Percentiles rank a stretch among this genome's conserved stretches.
These are phyloP conservation scores for Pterocles burchelli DNA, from an alignment of 2,113 vertebrate species.

Conservation along the genomic window DNA sequence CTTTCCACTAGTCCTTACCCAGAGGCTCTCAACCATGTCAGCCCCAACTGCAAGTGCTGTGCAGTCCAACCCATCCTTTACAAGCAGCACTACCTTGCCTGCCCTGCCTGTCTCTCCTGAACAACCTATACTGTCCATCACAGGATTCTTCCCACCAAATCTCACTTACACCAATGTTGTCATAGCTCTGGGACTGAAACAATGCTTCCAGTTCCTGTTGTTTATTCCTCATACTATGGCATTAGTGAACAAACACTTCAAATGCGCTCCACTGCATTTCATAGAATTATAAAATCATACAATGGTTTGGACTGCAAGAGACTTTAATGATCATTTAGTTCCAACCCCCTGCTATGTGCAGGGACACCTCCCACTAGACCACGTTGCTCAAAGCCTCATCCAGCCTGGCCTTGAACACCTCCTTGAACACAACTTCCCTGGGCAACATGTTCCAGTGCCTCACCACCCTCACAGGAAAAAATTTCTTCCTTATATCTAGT, in stretches of 20 bases:
- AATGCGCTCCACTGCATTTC: not conserved
- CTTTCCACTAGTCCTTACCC: not conserved
- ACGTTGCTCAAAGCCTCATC: too few species aligned
- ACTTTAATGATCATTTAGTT: too few species aligned
- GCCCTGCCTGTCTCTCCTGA: not conserved
- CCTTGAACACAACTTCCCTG: too few species aligned
- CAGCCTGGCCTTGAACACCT: too few species aligned
- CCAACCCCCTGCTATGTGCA: too few species aligned
- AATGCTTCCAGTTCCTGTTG: not conserved
- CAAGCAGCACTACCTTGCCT: accelerated
- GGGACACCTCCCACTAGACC: too few species aligned
- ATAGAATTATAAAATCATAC: too few species aligned
- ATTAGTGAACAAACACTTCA: not conserved
- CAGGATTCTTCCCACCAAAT: not conserved
- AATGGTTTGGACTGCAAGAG: too few species aligned
- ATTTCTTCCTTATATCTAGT: too few species aligned
- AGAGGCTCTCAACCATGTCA: not conserved
- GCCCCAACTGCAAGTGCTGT: not conserved
- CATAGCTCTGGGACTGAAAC: not conserved
- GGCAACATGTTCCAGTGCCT: too few species aligned
- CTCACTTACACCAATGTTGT: not conserved
- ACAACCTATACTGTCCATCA: accelerated
- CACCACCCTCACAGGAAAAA: too few species aligned
- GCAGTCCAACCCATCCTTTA: not conserved
- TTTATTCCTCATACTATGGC: not conserved